Percentiles rank a stretch among this genome's conserved stretches.
Conservation (phyloP, 2,113 vertebrate species). For the Kryptolebias marmoratus region DNA sequence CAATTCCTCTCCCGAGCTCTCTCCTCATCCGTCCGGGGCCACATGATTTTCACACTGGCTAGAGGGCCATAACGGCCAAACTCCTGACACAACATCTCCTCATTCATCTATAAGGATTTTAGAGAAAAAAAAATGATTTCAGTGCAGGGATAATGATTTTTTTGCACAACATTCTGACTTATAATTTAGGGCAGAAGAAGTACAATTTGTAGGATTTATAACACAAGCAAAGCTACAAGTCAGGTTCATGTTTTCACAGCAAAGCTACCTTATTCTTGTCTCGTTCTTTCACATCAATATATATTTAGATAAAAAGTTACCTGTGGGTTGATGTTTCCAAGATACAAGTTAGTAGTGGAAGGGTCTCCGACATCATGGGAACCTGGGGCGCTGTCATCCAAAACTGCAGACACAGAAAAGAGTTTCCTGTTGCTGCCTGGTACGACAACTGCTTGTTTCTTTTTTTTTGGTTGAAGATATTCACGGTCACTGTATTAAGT, state of each 20-base stretch:
- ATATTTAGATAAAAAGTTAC: constrained; percentile 65
- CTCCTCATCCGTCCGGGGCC: constrained; percentile 98
- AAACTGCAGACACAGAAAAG: constrained; percentile 80
- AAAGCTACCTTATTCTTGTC: background rate
- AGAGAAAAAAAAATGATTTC: background rate
- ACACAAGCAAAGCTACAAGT: background rate
- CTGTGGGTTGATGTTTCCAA: constrained; percentile 99
- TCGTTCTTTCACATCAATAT: background rate
- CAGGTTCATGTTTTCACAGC: background rate
- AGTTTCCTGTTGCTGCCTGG: constrained; percentile 65
- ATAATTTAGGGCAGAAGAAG: background rate
- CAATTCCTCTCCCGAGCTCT: constrained; percentile 98
- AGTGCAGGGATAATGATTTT: background rate
- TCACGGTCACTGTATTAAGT: constrained; percentile 73
- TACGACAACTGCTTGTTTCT: background rate
- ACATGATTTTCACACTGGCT: constrained; percentile 99
- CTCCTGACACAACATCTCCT: constrained; percentile 99
- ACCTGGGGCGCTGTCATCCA: constrained; percentile 97
- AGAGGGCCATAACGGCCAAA: constrained; percentile 97
- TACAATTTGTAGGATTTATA: background rate
- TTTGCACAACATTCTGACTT: background rate
- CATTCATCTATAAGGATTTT: constrained; percentile 89
- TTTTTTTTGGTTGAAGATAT: constrained; percentile 63
- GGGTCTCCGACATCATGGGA: constrained; percentile 99
- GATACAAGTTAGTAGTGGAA: constrained; percentile 97